Evolutionary conservation across 1,140 invertebrate genomes (phyloP), one percentile per base, ranked within the genome.

Genomic region (Pygmarrhopalites habei): DNA sequence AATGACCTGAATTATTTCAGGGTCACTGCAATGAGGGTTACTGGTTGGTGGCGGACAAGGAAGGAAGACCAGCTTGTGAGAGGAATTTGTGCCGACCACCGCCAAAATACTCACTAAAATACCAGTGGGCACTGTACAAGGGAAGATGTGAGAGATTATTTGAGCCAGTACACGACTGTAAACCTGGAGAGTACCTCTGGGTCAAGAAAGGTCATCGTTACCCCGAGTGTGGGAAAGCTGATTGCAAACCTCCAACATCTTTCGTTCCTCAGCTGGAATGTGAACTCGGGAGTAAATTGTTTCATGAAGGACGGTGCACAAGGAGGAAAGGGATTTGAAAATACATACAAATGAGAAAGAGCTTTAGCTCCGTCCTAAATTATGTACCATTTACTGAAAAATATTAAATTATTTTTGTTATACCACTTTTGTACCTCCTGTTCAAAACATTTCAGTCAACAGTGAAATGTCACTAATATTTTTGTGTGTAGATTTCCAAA

Each of bases 71-170:
- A 39, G 28, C 51, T 19, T 70, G 69, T 58, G 69, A 70, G 35
- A 46, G 69, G 0, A 70, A 70, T 64, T 56, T 70, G 4, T 70
- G 69, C 41, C 57, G 64, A 49, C 51, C 58, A 30, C 52, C 58
- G 30, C 58, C 52, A 23, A 56, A 65, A 49, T 65, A 60, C 21
- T 65, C 52, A 5, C 56, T 57, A 25, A 60, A 60, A 30, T 70
- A 70, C 43, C 53, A 68, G 53, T 70, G 69, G 69, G 66, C 65
- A 25, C 46, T 70, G 32, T 70, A 67, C 66, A 70, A 70, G 41
- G 69, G 69, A 63, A 60, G 66, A 32, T 64, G 63, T 49, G 60
- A 69, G 44, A 44, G 66, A 30, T 43, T 70, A n/a, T 67, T 64
- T 57, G 53, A 70, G 47, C 65, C 65, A n/a, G 39, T 67, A 30